Base-by-base conservation (phyloP, 1,140 invertebrate genomes). In the Brachionus sp. region DNA sequence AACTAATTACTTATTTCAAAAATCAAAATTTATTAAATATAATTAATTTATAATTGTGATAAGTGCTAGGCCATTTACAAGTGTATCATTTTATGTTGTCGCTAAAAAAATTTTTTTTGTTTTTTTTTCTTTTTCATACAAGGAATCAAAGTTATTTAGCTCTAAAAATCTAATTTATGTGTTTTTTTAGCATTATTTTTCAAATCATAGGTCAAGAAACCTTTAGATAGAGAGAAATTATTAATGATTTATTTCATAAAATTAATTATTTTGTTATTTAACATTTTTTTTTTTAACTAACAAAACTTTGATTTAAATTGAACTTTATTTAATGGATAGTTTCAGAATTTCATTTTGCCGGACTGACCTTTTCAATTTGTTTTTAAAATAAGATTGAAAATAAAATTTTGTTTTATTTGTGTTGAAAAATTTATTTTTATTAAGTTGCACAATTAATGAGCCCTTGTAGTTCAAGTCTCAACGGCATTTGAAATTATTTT, bases 11-110 rank as follows among this genome's bases (percentile, higher is more conserved):
- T 57, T 57, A 19, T 57, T 57, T 57, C 50, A 57, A 57, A 57
- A 57, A 57, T 57, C 50, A 57, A 57, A 57, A 57, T 57, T 57
- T 57, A 57, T 57, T 57, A 57, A 57, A 57, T 57, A 57, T 57
- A 57, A 57, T 57, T 57, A 57, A 57, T 57, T 57, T 57, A 57
- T 57, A 57, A 57, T 57, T 57, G 50, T 23, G 50, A 16, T 57
- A 57, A 57, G 50, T 57, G 50, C n/a, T 19, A 57, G n/a, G n/a
- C 50, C 19, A 57, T 57, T 57, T 57, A 19, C n/a, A 9, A 7
- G n/a, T 57, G 9, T n/a, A 57, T 23, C 29, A 2, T 57, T 57
- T 19, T 53, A 19, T 57, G 2, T 50, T 16, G 16, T n/a, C 16
- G 44, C 16, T 50, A 16, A 16, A n/a, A 13, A 16, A 5, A 50